Percentiles rank a stretch among this genome's conserved stretches.
Conservation (phyloP, 1,140 invertebrate species). For the Nilaparvata lugens region DNA sequence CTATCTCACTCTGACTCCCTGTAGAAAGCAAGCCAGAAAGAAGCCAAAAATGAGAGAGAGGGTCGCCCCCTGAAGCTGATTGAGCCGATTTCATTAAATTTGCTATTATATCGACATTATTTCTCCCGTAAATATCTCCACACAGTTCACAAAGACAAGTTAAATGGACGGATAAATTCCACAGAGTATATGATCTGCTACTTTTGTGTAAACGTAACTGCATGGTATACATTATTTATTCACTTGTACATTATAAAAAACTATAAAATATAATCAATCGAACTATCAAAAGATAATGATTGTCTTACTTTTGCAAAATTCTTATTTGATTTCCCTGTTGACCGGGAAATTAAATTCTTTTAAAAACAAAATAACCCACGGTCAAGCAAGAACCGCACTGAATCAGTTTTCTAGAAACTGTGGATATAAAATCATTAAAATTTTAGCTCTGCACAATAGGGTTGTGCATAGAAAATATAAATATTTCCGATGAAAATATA, state of each 20-base stretch:
- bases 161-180: constrained; percentile 26
- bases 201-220: not conserved
- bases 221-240: constrained; percentile 6
- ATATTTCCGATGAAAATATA: constrained; percentile 1
- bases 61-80: constrained; percentile 22
- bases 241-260: constrained; percentile 3
- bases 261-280: constrained; percentile 1
- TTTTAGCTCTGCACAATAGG: not conserved
- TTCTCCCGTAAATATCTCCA: constrained; percentile 18
- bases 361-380: not conserved
- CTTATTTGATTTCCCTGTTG: constrained; percentile 13
- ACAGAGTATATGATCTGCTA: constrained; percentile 14
- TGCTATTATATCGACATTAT: constrained; percentile 3
- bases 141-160: constrained; percentile 18
- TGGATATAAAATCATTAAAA: constrained; percentile 5
- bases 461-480: not conserved
- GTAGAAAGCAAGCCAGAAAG: constrained; percentile 5
- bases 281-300: constrained; percentile 12
- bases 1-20: not conserved
- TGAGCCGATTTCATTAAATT: constrained; percentile 21
- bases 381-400: not conserved
- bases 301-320: constrained; percentile 10
- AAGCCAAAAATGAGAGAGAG: too few species aligned
- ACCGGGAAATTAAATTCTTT: constrained; percentile 14
- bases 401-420: not conserved